Conservation (phyloP, 2,888 invertebrate species). For the Enoplolaimus lenunculus region DNA sequence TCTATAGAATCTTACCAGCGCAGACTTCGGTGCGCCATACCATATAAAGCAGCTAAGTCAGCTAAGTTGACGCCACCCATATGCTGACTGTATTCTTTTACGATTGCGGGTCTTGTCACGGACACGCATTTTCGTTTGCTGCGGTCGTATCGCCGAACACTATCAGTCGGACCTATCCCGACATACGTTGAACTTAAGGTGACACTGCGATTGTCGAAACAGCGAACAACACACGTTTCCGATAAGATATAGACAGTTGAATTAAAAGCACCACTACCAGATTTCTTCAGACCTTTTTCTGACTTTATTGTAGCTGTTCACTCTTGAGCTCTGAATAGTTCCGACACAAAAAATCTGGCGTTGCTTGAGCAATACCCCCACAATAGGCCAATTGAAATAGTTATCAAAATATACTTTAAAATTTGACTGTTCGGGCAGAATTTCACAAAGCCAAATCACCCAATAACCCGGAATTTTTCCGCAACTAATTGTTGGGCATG, state of each 20-base stretch:
- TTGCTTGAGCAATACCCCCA: not conserved
- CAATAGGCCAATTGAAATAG: not conserved
- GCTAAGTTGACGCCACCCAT: not conserved
- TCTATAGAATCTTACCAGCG: not conserved
- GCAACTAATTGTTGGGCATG: not conserved
- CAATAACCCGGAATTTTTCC: not conserved
- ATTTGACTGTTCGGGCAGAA: not conserved
- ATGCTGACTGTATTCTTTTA: not conserved
- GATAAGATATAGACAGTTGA: not conserved
- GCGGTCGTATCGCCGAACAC: not conserved
- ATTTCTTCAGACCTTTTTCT: not conserved
- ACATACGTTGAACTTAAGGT: not conserved
- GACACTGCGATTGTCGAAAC: not conserved
- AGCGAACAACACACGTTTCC: not conserved
- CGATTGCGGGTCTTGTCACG: not conserved
- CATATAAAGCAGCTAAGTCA: not conserved
- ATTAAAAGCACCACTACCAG: not conserved
- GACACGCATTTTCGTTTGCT: not conserved
- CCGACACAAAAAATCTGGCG: not conserved
- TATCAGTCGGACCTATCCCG: not conserved
- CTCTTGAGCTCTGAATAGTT: not conserved
- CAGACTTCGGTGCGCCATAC: not conserved
- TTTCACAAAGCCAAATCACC: not conserved
- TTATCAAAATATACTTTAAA: not conserved
- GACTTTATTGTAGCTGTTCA: not conserved